These are phyloP conservation scores for Linyphia triangularis DNA, from an alignment of 2,888 invertebrate species.

Conservation along the genomic window DNA sequence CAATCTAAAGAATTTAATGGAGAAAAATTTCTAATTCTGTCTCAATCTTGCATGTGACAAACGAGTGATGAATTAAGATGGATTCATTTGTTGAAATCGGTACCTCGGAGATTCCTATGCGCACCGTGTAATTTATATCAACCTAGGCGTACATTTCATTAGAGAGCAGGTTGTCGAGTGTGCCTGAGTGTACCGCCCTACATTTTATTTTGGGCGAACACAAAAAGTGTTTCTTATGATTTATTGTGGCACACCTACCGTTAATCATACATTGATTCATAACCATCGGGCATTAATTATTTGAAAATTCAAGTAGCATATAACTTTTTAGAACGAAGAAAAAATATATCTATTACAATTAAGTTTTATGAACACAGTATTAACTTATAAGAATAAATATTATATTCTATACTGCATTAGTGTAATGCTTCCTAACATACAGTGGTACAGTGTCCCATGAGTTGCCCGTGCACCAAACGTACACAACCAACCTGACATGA, in stretches of 20 bases:
- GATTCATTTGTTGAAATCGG: conserved; percentile 4
- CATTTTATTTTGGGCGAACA: background rate
- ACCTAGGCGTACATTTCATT: background rate
- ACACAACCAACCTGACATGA: too few relatives aligned
- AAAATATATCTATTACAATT: too few relatives aligned
- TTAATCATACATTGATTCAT: background rate
- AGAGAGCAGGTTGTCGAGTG: background rate
- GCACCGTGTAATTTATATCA: conserved; percentile 12
- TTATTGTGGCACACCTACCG: background rate
- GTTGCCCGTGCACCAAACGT: too few relatives aligned
- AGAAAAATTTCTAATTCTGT: too few relatives aligned
- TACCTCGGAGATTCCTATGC: background rate
- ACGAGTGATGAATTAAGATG: conserved; percentile 2
- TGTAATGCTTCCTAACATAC: too few relatives aligned
- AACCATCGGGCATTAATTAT: background rate
- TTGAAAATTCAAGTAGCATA: background rate
- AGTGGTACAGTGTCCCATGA: too few relatives aligned
- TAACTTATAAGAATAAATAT: too few relatives aligned
- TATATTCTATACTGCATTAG: too few relatives aligned
- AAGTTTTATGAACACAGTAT: too few relatives aligned
- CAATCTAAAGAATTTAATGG: too few relatives aligned
- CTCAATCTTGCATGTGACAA: background rate
- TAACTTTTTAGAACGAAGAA: background rate
- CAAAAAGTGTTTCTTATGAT: background rate
- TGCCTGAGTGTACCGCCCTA: background rate